Base-by-base conservation (phyloP, 2,113 vertebrate species). In the Sander vitreus region DNA sequence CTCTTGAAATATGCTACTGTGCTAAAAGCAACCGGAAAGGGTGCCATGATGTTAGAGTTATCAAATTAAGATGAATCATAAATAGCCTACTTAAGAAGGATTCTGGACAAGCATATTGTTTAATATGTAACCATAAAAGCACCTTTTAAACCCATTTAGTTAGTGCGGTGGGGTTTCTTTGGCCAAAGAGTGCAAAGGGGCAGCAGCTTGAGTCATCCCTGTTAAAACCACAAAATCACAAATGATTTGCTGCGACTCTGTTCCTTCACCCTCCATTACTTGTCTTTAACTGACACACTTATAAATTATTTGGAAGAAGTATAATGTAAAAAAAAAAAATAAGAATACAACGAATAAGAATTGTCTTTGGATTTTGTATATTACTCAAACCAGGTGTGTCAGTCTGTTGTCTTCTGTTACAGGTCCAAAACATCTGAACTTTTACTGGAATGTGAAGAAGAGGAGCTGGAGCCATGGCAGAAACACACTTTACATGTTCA, bases 371-470 rank as follows among this genome's bases (percentile, higher is more conserved):
- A 45, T 25, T 47, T 58, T 60, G 2, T n/a, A n/a, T 15, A 14
- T 58, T 5, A 47, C 1, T 1, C 19, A 62, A 51, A 62, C 4
- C 13, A 18, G 21, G 18, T 5, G 21, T 63, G 73, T 54, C 33
- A 10, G n/a, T 65, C 36, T 27, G 8, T n/a, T 6, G 14, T 58
- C 19, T 57, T 66, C 16, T 47, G 13, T 76, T 47, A 5, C 39
- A 80, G 78, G n/a, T 73, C 62, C 10, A 65, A 21, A 6, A 4
- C 3, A 1, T 66, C 70, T 27, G 70, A 66, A 39, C 30, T 73
- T 39, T 51, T 73, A 51, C 70, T 80, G 43, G 78, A 80, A n/a
- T 73, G 70, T 80, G 53, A 80, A 30, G 78, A 80, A 57, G 78
- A 80, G 30, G 78, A 73, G 70, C 45, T 80, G 43, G 51, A 73